Evolutionary conservation across 2,113 vertebrate species (phyloP), one percentile per base, ranked within the genome.

Genomic region (Salvator merianae): DNA sequence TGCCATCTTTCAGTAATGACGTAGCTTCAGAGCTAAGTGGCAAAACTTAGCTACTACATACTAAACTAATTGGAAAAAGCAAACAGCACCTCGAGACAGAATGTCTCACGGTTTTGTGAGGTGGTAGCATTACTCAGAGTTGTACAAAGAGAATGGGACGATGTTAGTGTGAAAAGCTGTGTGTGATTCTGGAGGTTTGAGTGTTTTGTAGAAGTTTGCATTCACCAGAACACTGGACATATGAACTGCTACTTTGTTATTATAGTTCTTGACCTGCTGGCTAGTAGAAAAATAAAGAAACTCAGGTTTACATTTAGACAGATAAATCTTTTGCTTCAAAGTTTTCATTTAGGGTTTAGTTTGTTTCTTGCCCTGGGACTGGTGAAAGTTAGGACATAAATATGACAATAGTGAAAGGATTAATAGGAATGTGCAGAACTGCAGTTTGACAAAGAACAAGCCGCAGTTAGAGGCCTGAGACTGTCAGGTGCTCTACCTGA

Each of bases 1-100:
- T 47, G 50, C 88, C 79, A 93, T 94, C 80, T 87, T 84, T 94
- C 93, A 88, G 86, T 76, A 84, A 88, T 87, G 89, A 70, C 32
- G 70, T 32, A 18, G 32, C 70, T 92, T 94, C 92, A 89, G 90
- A 85, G 87, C 87, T 68, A 81, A 88, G 85, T 92, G 90, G 76
- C 91, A 90, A 88, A 89, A 88, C 53, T 75, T 82, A 69, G 80
- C 84, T 88, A 84, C 55, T 85, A 85, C 55, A 85, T 18, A 47
- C 70, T 76, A 65, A 70, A 82, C 87, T 87, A 89, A 87, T 77
- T 86, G 70, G 89, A 79, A 85, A 91, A 90, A 78, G 59, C 82
- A 70, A 88, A 63, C 65, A 79, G 65, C 79, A 78, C 75, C 74
- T 2, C 75, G 0, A 32, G 88, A 89, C 82, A 92, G 91, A 90